phyloP scores from a whole-genome alignment of 2,797 vertebrate species.

The Mionectes olivaceus region DNA sequence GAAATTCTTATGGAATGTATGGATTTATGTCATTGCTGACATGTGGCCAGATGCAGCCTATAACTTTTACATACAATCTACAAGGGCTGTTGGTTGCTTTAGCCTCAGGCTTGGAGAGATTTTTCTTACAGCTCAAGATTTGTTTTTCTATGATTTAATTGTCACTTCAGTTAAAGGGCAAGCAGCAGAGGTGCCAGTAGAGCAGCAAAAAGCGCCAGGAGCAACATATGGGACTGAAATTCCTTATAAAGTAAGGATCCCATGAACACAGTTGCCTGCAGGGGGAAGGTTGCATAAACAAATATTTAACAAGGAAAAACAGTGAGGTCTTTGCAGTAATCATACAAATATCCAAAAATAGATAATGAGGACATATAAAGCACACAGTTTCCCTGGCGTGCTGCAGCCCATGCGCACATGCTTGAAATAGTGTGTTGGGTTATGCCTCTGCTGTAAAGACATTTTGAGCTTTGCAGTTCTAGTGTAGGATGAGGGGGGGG shows the following conservation, averaged over 20 bases:
- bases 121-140: constrained; percentile 43
- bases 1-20: constrained; percentile 6
- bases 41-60: not conserved
- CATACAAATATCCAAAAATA: constrained; percentile 52
- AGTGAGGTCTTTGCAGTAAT: constrained; percentile 45
- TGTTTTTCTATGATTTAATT: constrained; percentile 48
- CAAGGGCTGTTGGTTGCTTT: not conserved
- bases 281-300: constrained; percentile 49
- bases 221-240: constrained; percentile 59
- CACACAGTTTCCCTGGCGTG: not conserved
- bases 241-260: constrained; percentile 62
- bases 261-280: constrained; percentile 37
- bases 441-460: not conserved
- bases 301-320: constrained; percentile 55
- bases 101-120: not conserved
- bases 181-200: constrained; percentile 50
- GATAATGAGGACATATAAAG: constrained; percentile 17
- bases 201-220: constrained; percentile 49
- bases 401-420: not conserved
- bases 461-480: not conserved
- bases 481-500: not conserved
- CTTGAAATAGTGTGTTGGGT: not conserved
- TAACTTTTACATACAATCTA: not conserved
- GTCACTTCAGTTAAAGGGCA: constrained; percentile 54
- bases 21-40: not conserved